A percentile compares a stretch with the other conserved stretches of the same genome.
phyloP scores from a whole-genome alignment of 2,797 vertebrate species.

The Muscicapa striata region DNA sequence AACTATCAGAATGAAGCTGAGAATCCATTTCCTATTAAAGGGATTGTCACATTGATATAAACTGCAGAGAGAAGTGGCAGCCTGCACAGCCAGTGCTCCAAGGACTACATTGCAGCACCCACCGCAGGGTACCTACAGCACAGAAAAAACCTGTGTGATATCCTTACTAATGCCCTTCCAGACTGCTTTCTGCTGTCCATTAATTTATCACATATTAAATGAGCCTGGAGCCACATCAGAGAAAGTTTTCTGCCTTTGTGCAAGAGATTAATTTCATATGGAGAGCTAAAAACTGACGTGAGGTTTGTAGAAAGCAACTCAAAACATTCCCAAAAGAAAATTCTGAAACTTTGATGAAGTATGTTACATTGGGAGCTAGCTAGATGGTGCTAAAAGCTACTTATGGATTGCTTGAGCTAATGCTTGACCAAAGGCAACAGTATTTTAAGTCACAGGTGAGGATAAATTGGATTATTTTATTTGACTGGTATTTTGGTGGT shows the following conservation, averaged over 20 bases:
- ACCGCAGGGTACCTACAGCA: neutral
- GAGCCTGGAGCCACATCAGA: neutral
- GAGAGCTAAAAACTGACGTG: neutral
- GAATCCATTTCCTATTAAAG: neutral
- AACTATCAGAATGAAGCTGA: neutral
- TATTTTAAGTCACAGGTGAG: neutral
- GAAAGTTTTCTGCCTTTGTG: neutral
- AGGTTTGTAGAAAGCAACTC: neutral
- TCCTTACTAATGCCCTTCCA: neutral
- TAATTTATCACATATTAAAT: neutral
- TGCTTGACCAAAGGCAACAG: neutral
- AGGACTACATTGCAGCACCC: neutral
- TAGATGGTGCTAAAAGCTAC: slow-evolving; percentile 44
- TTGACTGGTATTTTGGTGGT: neutral
- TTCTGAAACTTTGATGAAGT: neutral
- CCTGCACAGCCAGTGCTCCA: neutral
- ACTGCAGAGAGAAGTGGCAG: neutral
- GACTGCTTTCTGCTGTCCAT: neutral
- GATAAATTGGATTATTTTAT: neutral
- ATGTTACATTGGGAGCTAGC: neutral
- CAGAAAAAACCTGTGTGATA: neutral
- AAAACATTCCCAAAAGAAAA: neutral
- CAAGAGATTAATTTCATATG: neutral
- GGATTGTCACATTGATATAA: neutral
- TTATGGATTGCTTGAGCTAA: neutral